phyloP scores from a whole-genome alignment of 2,888 invertebrate genomes.

The Clostera curtula region DNA sequence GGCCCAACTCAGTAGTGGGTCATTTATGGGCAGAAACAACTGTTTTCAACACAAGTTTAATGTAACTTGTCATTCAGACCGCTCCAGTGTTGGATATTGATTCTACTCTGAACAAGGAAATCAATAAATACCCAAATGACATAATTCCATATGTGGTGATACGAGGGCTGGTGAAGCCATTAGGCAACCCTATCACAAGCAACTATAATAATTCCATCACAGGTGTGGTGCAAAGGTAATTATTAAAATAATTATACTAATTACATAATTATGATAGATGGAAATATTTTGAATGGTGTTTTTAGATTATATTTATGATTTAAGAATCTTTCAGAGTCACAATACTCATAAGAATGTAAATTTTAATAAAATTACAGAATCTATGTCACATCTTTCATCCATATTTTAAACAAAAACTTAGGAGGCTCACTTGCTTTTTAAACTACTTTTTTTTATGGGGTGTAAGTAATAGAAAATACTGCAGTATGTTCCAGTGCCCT shows the following conservation, averaged over 20 bases:
- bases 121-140: conserved; percentile 77
- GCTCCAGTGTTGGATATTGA: conserved; percentile 83
- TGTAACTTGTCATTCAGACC: conserved; percentile 56
- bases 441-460: no score
- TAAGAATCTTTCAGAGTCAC: no score
- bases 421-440: no score
- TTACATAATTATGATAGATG: background rate
- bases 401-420: no score
- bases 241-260: background rate
- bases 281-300: background rate
- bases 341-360: no score
- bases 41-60: conserved; percentile 3
- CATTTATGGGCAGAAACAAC: no score
- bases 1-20: no score
- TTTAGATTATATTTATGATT: no score
- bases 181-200: conserved; percentile 84
- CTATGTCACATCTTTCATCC: no score
- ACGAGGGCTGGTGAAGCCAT: conserved; percentile 82
- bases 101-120: conserved; percentile 74
- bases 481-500: no score
- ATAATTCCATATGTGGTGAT: conserved; percentile 84
- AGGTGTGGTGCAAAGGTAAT: conserved; percentile 84
- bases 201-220: conserved; percentile 81
- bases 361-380: no score
- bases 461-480: no score